Base-by-base conservation (phyloP, 1,140 invertebrate genomes). In the Hyles euphorbiae region DNA sequence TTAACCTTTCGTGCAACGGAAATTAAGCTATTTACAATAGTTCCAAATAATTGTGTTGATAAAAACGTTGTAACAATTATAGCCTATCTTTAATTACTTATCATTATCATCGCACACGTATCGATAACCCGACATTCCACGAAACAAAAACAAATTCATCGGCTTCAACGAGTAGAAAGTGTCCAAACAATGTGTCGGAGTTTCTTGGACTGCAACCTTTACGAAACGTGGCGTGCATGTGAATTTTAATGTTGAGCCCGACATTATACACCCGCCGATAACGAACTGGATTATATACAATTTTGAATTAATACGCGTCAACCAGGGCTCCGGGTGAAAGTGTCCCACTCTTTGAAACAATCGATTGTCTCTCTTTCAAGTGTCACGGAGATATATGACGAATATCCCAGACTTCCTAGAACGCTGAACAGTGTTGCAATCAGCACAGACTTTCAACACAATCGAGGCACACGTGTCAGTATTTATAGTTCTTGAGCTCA, bases 291-390 rank as follows among this genome's bases (percentile, higher is more conserved):
- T 79, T 77, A 72, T 61, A 74, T 72, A 63, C 60, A 69, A 67
- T 71, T 76, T 70, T 74, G 68, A 71, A 76, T 78, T 70, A 78
- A 70, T 61, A 66, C 65, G 60, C 72, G 65, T 22, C 22, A 22
- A 63, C 52, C 60, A 58, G 52, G 65, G 57, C 61, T 65, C 48
- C 62, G 68, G 40, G 82, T 77, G 83, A 87, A 87, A 87, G 83
- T 84, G 81, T 78, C 76, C 72, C 68, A 78, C 66, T 79, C 67
- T 36, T 54, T 57, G 71, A 76, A 40, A 85, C 78, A 81, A 81
- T 83, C 71, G 73, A 78, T 77, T 76, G 70, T 67, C 67, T 59
- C 65, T 78, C 70, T 77, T 76, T 77, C 66, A 74, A 72, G 68
- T 83, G 78, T 81, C 79, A 79, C 73, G 63, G 68, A 72, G 72